A percentile compares a stretch with the other conserved stretches of the same genome.
These are phyloP conservation scores for Sycophila texana DNA, from an alignment of 2,888 invertebrate genomes.

Conservation along the genomic window DNA sequence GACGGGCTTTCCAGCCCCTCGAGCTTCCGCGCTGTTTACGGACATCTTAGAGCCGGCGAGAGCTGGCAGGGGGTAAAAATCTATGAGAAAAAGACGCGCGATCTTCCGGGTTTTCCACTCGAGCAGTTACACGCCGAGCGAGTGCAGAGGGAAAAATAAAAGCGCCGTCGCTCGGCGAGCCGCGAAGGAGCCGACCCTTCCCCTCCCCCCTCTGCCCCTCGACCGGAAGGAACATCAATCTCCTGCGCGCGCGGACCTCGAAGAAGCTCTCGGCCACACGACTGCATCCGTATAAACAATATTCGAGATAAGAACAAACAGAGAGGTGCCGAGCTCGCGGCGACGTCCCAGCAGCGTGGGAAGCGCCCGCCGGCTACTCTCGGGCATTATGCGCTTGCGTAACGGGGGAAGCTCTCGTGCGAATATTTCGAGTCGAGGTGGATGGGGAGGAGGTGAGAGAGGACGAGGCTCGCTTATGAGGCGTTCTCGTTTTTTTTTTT, in stretches of 20 bases:
- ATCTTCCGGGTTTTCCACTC: neutral
- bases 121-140: neutral
- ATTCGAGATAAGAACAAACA: conserved; percentile 55
- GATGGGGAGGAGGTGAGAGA: neutral
- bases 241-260: neutral
- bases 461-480: too few species aligned
- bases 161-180: neutral
- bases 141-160: neutral
- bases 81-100: neutral
- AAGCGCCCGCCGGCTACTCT: neutral
- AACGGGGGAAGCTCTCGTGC: conserved; percentile 17
- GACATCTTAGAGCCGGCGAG: conserved; percentile 3
- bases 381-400: neutral
- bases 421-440: conserved; percentile 23
- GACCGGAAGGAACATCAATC: conserved; percentile 38
- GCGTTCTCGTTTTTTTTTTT: too few species aligned
- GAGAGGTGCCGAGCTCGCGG: neutral
- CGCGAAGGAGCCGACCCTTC: neutral
- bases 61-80: neutral
- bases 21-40: neutral
- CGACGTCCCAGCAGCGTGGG: conserved; percentile 5
- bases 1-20: neutral
- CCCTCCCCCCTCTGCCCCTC: neutral
- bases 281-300: conserved; percentile 57
- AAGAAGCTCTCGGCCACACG: neutral